Evolutionary conservation across 2,113 vertebrate species (phyloP).

Genomic region (Silurus asotus): DNA sequence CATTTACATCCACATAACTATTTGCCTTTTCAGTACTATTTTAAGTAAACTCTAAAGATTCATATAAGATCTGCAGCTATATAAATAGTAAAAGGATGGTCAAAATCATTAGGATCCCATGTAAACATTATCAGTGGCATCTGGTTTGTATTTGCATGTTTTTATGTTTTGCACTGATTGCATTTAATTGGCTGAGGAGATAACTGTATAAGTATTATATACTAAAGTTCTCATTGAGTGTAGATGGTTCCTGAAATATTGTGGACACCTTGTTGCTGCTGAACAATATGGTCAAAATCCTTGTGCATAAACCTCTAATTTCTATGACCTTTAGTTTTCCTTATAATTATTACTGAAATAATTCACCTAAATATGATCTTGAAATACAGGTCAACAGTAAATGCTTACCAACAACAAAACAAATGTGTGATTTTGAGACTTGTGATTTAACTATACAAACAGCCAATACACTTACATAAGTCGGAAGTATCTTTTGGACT

Average conservation of each 20-base stretch:
- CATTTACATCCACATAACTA: too few species aligned
- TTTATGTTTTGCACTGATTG: neutral
- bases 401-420: too few species aligned
- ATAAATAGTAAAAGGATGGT: neutral
- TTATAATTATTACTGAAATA: neutral
- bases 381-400: neutral
- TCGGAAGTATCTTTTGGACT: constrained; percentile 58
- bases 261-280: neutral
- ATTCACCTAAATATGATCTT: neutral
- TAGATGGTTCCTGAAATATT: neutral
- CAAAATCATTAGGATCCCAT: neutral
- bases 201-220: neutral
- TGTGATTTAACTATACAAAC: constrained; percentile 32
- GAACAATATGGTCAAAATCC: neutral
- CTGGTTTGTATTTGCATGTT: neutral
- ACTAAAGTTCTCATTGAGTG: neutral
- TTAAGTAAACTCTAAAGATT: too few species aligned
- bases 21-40: too few species aligned
- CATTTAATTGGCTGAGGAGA: neutral
- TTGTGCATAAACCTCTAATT: neutral
- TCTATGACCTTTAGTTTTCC: neutral
- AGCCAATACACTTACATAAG: constrained; percentile 52
- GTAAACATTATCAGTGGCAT: too few species aligned
- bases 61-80: neutral
- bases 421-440: neutral